phyloP scores from a whole-genome alignment of 2,113 vertebrate genomes.

The Malurus cyaneus region DNA sequence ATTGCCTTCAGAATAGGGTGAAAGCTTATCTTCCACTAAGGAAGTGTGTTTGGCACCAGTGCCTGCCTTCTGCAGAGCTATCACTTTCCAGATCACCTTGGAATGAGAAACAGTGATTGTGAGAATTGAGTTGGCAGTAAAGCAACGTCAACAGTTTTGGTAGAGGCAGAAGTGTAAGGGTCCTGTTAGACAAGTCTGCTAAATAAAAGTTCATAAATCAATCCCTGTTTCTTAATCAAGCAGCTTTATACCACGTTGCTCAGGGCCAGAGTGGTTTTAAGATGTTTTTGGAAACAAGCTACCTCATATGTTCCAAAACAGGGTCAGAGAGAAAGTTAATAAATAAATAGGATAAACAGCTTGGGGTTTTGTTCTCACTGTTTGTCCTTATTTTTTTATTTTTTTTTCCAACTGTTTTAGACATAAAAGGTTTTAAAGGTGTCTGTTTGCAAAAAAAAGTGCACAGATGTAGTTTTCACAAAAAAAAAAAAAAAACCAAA shows the following conservation, averaged over 20 bases:
- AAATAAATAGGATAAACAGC: background rate
- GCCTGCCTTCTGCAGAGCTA: background rate
- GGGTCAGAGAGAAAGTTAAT: background rate
- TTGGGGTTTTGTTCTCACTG: fast-evolving
- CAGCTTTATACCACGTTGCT: background rate
- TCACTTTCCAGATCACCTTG: background rate
- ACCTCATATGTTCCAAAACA: background rate
- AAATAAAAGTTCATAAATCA: background rate
- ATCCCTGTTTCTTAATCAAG: background rate
- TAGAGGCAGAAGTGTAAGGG: background rate
- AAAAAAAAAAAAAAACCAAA: no score
- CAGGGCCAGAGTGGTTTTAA: background rate
- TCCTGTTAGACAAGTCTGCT: background rate
- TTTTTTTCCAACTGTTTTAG: background rate
- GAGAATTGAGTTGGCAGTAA: background rate
- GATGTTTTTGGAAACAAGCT: background rate
- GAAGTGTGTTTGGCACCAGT: background rate
- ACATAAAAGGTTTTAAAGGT: background rate
- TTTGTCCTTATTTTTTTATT: background rate
- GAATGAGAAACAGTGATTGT: background rate
- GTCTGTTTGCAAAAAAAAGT: background rate
- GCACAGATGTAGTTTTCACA: no score
- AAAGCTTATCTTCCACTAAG: background rate
- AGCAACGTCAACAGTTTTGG: background rate
- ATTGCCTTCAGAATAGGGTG: background rate